Percentiles rank a stretch among this genome's conserved stretches.
phyloP scores from a whole-genome alignment of 1,140 invertebrate genomes.

The Pseudoatta argentina region DNA sequence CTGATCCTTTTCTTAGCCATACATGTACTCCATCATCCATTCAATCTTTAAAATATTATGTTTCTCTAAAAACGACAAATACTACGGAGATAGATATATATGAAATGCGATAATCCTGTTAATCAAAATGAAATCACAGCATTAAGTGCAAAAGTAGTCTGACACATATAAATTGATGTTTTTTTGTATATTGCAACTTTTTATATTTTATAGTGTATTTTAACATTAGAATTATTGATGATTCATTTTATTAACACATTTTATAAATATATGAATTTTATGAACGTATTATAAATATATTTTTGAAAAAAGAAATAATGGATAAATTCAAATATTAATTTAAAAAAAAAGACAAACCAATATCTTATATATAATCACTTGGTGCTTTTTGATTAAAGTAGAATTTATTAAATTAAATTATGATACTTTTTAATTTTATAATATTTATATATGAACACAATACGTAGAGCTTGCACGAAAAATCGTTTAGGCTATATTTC shows the following conservation, averaged over 20 bases:
- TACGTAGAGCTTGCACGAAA: neutral
- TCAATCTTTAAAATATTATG: neutral
- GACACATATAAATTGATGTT: neutral
- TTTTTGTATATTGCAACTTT: neutral
- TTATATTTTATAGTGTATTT: neutral
- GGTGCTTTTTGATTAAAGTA: neutral
- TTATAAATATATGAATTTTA: neutral
- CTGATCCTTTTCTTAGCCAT: neutral
- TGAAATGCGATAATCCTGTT: neutral
- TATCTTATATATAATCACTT: neutral
- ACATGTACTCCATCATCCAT: neutral
- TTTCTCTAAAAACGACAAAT: conserved; percentile 22
- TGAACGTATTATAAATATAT: neutral
- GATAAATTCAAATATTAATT: too few species aligned
- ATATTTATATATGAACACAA: neutral
- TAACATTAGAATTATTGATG: neutral
- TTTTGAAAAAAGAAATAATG: neutral
- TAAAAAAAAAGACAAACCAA: neutral
- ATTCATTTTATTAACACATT: neutral
- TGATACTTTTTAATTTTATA: neutral
- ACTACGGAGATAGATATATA: too few species aligned
- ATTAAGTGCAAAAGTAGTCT: neutral
- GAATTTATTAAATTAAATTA: neutral
- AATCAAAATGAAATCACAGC: neutral
- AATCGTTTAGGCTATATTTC: neutral